Evolutionary conservation across 2,888 invertebrate genomes (phyloP), one percentile per base, ranked within the genome.

Genomic region (Drosophila ezoana): DNA sequence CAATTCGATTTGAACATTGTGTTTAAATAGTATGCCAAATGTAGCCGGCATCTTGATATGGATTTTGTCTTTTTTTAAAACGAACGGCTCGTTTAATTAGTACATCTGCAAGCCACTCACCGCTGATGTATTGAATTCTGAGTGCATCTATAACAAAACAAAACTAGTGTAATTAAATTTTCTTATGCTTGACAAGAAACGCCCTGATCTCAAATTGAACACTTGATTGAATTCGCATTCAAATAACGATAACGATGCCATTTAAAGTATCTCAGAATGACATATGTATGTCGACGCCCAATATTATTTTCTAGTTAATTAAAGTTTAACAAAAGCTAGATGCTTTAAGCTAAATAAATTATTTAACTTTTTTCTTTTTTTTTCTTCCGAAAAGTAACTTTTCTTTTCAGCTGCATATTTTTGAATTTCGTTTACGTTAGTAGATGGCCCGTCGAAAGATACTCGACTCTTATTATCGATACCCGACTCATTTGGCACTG

Each of bases 1-100:
- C 14, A 64, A 4, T 69, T 90, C 89, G 11, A 79, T 76, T 32
- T 40, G 54, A 6, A 81, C 10, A 69, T 89, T 87, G 32, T 83
- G 85, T 20, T 45, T 49, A 4, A 89, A 69, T 16, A 87, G 64
- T 33, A 80, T 61, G 5, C 62, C 47, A 51, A 79, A 76, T 40
- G 69, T 71, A 48, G 87, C 75, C 43, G 89, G 66, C 85, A 86
- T 86, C 67, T 58, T 70, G 44, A 9, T 44, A n/a, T 4, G 20
- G n/a, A n/a, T 33, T n/a, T 20, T 56, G 51, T 20, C 8, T 4
- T 33, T 40, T 28, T 44, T 4, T 37, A 37, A 32, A 33, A 4
- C 14, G 18, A 23, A 28, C 43, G 23, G 11, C 14, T 43, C 32
- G 23, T 16, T 51, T 28, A 16, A 40, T 63, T 37, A 54, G 18